A percentile compares a stretch with the other conserved stretches of the same genome.
Conservation (phyloP, 2,113 vertebrate species). For the Synodontis membranacea region DNA sequence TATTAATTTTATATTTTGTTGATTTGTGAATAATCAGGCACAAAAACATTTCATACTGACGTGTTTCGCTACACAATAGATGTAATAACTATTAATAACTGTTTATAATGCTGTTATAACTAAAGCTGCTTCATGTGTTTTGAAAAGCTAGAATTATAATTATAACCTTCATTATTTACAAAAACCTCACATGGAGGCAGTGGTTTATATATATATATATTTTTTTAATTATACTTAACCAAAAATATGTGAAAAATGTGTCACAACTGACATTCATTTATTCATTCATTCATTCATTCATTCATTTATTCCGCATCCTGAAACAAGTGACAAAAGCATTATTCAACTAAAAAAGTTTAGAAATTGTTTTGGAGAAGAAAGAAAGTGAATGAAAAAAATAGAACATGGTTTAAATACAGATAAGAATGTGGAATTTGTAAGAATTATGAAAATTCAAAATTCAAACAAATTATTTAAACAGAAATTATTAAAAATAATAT, state of each 20-base stretch:
- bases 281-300: not conserved
- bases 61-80: not conserved
- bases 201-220: not conserved
- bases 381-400: not conserved
- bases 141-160: too few relatives aligned
- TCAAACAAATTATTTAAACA: not conserved
- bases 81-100: not conserved
- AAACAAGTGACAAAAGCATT: not conserved
- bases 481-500: not conserved
- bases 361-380: not conserved
- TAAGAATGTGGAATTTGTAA: not conserved
- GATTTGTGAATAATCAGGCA: not conserved
- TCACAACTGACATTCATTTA: not conserved
- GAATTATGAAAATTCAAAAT: not conserved
- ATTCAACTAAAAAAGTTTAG: not conserved
- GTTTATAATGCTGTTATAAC: not conserved
- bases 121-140: not conserved
- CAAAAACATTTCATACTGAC: too few relatives aligned
- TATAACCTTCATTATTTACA: too few relatives aligned
- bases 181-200: not conserved
- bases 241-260: not conserved
- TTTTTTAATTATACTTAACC: not conserved
- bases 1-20: not conserved
- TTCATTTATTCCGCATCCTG: not conserved
- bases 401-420: not conserved